Evolutionary conservation across 2,113 vertebrate species (phyloP), one percentile per base, ranked within the genome.

Genomic region (Ardeotis arabs): DNA sequence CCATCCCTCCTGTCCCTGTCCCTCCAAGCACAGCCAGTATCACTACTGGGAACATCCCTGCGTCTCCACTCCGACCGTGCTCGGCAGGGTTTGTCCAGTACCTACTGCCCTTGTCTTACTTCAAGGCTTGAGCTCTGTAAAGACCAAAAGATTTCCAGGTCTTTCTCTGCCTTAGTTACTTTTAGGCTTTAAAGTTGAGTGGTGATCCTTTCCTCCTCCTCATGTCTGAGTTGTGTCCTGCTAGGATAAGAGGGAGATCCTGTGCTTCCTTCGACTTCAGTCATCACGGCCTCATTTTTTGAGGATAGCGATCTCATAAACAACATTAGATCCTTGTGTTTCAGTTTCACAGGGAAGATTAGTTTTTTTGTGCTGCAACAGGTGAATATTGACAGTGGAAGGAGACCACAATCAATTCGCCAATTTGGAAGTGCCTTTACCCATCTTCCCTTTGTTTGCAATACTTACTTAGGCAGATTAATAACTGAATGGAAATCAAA

Each of bases 401-500:
- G 23, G 53, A 52, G 19, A 66, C 13, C 37, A 27, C 41, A 88
- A 69, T 47, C 15, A 62, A 41, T 68, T 89, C 31, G 47, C 29
- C 6, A 1, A 7, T 45, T 76, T 93, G 45, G 18, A 96, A 85
- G n/a, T 47, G 22, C 29, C 37, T 79, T 69, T 64, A 78, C 49
- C 27, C 66, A 62, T 89, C 59, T 90, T 85, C 45, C 78, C 14
- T 76, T 67, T 89, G 22, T 79, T 93, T 94, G 63, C 50, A 76
- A 27, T 64, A 76, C 45, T 93, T 79, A 83, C 1, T 77, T 69
- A 62, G 47, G 28, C 25, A 55, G 50, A 33, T 55, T 87, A 91
- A 88, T 87, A 93, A 53, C 53, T 45, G 55, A 90, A 69, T 4
- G 79, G 75, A 96, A 93, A 90, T 91, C 37, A 69, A 83, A 63